Conservation (phyloP, 2,113 vertebrate species). For the Corydoras sp. region DNA sequence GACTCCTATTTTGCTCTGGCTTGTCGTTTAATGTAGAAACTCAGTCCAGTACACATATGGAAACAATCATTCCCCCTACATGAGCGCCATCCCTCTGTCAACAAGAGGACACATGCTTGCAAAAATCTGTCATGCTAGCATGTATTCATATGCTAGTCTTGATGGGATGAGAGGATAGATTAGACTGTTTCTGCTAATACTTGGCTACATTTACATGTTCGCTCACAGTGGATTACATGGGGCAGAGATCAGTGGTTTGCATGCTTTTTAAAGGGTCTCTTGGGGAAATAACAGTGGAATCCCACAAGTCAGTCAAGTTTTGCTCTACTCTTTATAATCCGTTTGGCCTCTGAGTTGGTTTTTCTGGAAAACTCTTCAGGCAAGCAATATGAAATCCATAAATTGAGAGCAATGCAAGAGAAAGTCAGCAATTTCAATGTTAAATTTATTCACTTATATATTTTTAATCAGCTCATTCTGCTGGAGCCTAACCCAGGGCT, state of each 20-base stretch:
- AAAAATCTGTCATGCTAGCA: slow-evolving; percentile 51
- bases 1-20: slow-evolving; percentile 49
- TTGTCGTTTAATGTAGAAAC: slow-evolving; percentile 59
- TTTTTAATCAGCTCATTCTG: too few species aligned
- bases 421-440: too few species aligned
- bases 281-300: slow-evolving; percentile 25
- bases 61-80: slow-evolving; percentile 54
- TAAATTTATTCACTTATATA: too few species aligned
- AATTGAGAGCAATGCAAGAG: too few species aligned
- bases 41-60: slow-evolving; percentile 62
- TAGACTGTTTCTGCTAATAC: slow-evolving; percentile 56
- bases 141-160: slow-evolving; percentile 43
- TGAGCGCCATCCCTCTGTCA: slow-evolving; percentile 47
- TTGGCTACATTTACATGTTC: slow-evolving; percentile 70
- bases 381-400: too few species aligned
- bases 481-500: too few species aligned
- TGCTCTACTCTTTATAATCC: neutral
- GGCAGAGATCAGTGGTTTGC: slow-evolving; percentile 45
- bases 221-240: slow-evolving; percentile 66
- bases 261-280: slow-evolving; percentile 50
- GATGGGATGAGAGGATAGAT: slow-evolving; percentile 31
- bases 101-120: slow-evolving; percentile 47
- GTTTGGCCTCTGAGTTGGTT: neutral
- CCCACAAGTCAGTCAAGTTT: slow-evolving; percentile 1
- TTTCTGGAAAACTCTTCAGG: neutral